Evolutionary conservation across 23 tunicate genomes (phyloP), one percentile per base, ranked within the genome.

Genomic region (Botrylloides violaceus): DNA sequence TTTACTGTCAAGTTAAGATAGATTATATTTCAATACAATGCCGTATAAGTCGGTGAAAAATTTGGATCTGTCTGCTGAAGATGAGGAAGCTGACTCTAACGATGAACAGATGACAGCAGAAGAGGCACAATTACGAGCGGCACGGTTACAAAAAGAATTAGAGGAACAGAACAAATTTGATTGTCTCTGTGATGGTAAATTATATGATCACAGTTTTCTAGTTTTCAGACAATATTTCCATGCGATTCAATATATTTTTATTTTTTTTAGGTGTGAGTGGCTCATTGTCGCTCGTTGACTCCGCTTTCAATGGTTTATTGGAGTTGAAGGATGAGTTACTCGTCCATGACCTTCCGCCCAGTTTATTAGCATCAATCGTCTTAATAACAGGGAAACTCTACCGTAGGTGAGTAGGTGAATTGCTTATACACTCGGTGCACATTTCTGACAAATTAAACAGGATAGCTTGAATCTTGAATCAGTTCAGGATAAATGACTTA

Each of bases 151-250:
- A 61, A 83, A 83, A 61, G 90, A 90, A 59, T 47, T 90, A 18
- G 85, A 90, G 66, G 97, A 90, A 66, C 85, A 90, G 29, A 90
- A 90, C 58, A 83, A 90, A 75, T 90, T 90, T 70, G 92, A 90
- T 55, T 79, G 85, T 37, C 63, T 90, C 0, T 90, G 97, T 65
- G 90, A 83, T 68, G 92, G 97, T 90, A 74, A 76, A 59, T 29
- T 30, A 65, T 28, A 65, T 37, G 27, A 12, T 61, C 1, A 1
- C 38, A 62, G 18, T 47, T 47, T 47, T 18, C 55, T 47, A 47
- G 18, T 12, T 18, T 47, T 47, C 18, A 47, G 18, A 18, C 15
- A 9, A 9, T 4, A 4, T 58, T 25, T 19, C 34, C 3, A 25
- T 9, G 3, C 35, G 35, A 9, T 9, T 25, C 35, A 12, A 28